Evolutionary conservation across 2,888 invertebrate genomes (phyloP), one percentile per base, ranked within the genome.

Genomic region (Oscheius sp.): DNA sequence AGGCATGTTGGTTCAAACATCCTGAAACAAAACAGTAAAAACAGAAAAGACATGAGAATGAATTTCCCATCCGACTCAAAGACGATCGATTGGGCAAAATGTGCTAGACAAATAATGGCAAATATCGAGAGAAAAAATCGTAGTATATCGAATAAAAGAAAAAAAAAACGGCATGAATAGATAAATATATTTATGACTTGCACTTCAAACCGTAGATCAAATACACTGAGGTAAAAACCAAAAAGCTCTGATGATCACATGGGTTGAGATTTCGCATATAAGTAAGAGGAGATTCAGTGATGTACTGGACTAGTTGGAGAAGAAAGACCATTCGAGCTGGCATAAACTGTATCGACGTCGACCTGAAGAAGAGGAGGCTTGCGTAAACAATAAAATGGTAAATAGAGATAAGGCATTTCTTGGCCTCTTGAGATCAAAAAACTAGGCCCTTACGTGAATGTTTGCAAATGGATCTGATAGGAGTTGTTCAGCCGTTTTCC

Each of bases 401-500:
- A 57, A 57, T 25, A 57, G 57, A 61, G 42, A 42, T 42, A 42
- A 42, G 42, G 17, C 4, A 3, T 6, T n/a, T n/a, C n/a, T 42
- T 8, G 3, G 52, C 50, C 50, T 23, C 20, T 50, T 50, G 42
- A 3, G 42, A 42, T 15, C 15, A 15, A 17, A 42, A 3, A 52
- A 52, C 15, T 25, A 52, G 25, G n/a, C 52, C 39, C 65, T 53
- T 25, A 65, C 65, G 31, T 53, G 53, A 29, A 84, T 89, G 87
- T 89, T 90, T 6, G 89, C 88, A 82, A 95, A 95, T 75, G 91
- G 91, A 84, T 93, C 92, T 77, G 91, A 90, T 15, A 91, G 89
- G 34, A 96, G 90, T 75, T 91, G 90, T 42, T 90, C 88, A 0
- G 93, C 93, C 0, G 91, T 90, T 37, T 91, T 91, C 46, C 96